Evolutionary conservation across 2,113 vertebrate species (phyloP), one percentile per base, ranked within the genome.

Genomic region (Rutilus rutilus): DNA sequence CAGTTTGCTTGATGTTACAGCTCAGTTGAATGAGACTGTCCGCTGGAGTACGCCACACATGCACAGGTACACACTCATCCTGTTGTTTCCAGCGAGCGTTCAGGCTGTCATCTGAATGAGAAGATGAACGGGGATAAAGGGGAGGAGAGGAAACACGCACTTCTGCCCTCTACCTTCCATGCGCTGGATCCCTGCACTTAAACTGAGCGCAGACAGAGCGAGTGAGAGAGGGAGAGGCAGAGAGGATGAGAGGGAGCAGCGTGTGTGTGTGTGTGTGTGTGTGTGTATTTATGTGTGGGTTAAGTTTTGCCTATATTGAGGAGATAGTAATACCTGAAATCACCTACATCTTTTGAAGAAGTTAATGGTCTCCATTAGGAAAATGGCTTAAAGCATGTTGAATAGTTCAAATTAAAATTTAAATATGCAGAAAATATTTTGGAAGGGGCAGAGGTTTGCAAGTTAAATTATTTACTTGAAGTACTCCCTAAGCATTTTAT

Each of bases 161-260:
- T 83, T 83, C 81, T 83, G 81, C 33, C 65, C 81, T 83, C 81
- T 83, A 25, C 81, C 50, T 83, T 83, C 67, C 81, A 83, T 36
- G 27, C 50, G 7, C 47, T 73, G 30, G 27, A 50, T 39, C 47
- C 33, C 50, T 39, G 65, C 30, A 19, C 81, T 83, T 83, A 73
- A 69, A 73, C 81, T 57, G 81, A 65, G 50, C 65, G 12, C 81
- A 73, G 23, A 80, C 75, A 57, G 60, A 39, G 73, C 33, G 47
- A n/a, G 54, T 21, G 54, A 52, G 75, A 75, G 54, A 79, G 65
- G 5, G 82, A 52, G 19, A 14, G 82, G 15, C 14, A 27, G 57
- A 81, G 67, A 42, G 45, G 4, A 27, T 9, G 77, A 54, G 45
- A 79, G 73, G 1, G 81, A 71, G 74, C 52, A 2, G 52, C 6